These are phyloP conservation scores for Caenorhabditis inopinata DNA, from an alignment of 1,140 invertebrate genomes.

Conservation along the genomic window DNA sequence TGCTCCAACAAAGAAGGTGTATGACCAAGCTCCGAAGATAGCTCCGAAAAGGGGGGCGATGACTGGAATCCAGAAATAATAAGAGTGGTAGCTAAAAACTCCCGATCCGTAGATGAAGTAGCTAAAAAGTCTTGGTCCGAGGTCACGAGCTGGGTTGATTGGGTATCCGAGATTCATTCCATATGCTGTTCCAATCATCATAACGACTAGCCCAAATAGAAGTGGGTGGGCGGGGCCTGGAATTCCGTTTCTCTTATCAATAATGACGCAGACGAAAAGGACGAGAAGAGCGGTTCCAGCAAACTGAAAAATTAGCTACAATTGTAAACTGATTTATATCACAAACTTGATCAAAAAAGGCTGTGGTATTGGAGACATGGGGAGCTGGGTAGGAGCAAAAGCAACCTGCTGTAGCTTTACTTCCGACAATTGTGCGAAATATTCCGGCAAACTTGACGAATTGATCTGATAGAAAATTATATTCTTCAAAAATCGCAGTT, in stretches of 20 bases:
- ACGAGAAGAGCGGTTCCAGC: conserved; percentile 71
- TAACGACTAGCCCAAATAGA: conserved; percentile 50
- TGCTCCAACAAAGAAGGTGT: conserved; percentile 49
- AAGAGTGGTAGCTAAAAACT: conserved; percentile 35
- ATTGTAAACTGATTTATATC: background rate
- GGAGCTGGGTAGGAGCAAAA: conserved; percentile 71
- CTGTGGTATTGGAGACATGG: conserved; percentile 66
- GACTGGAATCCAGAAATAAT: conserved; percentile 50
- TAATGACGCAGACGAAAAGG: conserved; percentile 69
- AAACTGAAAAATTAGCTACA: conserved; percentile 56
- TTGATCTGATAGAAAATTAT: conserved; percentile 64
- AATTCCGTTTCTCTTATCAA: conserved; percentile 50
- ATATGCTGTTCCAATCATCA: conserved; percentile 46
- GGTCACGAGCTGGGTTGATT: conserved; percentile 53
- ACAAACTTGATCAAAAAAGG: conserved; percentile 68
- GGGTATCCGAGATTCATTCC: conserved; percentile 46
- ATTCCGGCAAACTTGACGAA: conserved; percentile 26
- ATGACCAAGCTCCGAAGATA: conserved; percentile 44
- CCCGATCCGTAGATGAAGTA: conserved; percentile 43
- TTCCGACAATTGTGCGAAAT: conserved; percentile 12
- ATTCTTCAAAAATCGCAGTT: too few relatives aligned
- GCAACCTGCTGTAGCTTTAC: conserved; percentile 20
- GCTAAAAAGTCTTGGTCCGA: conserved; percentile 50
- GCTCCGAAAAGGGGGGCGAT: conserved; percentile 48
- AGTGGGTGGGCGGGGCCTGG: conserved; percentile 49